Conservation (phyloP, 2,888 invertebrate species). For the Cantharis rustica region DNA sequence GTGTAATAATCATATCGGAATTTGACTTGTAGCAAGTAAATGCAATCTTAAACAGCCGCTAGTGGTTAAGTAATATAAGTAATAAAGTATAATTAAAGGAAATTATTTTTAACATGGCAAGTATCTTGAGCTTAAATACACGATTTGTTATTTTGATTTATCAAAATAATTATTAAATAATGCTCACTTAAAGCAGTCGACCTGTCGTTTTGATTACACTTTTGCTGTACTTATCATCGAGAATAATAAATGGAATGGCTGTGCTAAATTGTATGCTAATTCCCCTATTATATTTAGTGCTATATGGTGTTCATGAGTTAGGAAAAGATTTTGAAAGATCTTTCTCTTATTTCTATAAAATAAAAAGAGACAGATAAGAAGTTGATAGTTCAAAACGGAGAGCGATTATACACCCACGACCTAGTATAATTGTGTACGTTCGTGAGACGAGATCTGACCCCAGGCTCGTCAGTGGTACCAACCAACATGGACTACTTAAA, state of each 20-base stretch:
- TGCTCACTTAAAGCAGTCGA: slow-evolving; percentile 52
- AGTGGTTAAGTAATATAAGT: slow-evolving; percentile 37
- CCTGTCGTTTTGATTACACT: slow-evolving; percentile 33
- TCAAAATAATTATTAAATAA: slow-evolving; percentile 59
- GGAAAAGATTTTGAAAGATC: slow-evolving; percentile 31
- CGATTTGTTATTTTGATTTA: slow-evolving; percentile 59
- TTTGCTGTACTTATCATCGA: slow-evolving; percentile 4
- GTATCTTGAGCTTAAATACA: slow-evolving; percentile 52
- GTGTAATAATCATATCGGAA: slow-evolving; percentile 21
- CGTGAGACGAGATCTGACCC: slow-evolving; percentile 55
- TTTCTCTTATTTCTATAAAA: slow-evolving; percentile 26
- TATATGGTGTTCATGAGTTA: slow-evolving; percentile 50
- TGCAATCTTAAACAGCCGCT: slow-evolving; percentile 16
- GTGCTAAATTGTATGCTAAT: slow-evolving; percentile 55
- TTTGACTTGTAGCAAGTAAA: slow-evolving; percentile 7
- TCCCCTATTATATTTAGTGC: slow-evolving; percentile 58
- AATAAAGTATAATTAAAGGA: slow-evolving; percentile 57
- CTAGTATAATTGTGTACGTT: slow-evolving; percentile 55
- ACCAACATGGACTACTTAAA: slow-evolving; percentile 34
- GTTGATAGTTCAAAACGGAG: slow-evolving; percentile 46
- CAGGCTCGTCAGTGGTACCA: slow-evolving; percentile 52
- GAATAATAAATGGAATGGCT: slow-evolving; percentile 31
- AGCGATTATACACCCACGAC: slow-evolving; percentile 58
- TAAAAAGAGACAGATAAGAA: slow-evolving; percentile 39
- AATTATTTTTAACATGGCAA: slow-evolving; percentile 54